These are phyloP conservation scores for Autographa gamma DNA, from an alignment of 2,888 invertebrate species.

Conservation along the genomic window DNA sequence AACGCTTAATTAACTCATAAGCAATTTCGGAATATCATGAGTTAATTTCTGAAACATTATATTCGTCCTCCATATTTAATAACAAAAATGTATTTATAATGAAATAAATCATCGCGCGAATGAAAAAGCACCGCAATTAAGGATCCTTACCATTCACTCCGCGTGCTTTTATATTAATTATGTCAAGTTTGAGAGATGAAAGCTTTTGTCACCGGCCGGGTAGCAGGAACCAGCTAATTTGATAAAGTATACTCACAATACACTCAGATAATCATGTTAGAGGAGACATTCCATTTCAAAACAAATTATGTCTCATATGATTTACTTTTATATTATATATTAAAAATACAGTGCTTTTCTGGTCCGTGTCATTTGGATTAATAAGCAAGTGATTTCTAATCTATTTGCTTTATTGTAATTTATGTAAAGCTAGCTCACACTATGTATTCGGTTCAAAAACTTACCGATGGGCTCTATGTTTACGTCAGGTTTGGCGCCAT, in stretches of 20 bases:
- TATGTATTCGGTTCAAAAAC: no score
- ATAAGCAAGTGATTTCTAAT: no score
- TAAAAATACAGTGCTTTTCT: no score
- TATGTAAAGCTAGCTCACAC: no score
- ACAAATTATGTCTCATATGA: no score
- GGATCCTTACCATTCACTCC: constrained; percentile 20
- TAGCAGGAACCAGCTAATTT: constrained; percentile 58
- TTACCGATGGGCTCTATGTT: no score
- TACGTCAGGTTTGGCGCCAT: no score
- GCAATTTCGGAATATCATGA: constrained; percentile 47
- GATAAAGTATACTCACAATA: constrained; percentile 51
- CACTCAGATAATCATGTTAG: constrained; percentile 14
- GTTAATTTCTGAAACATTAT: constrained; percentile 41
- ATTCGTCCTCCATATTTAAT: constrained; percentile 38
- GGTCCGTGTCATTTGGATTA: no score
- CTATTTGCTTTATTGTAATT: no score
- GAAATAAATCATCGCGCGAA: constrained; percentile 46
- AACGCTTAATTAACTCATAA: constrained; percentile 47
- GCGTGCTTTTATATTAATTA: constrained; percentile 40
- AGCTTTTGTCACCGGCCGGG: constrained; percentile 52
- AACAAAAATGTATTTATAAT: constrained; percentile 54
- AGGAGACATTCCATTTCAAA: neutral
- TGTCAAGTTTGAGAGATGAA: constrained; percentile 43
- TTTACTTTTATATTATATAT: no score
- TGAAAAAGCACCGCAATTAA: constrained; percentile 45